Evolutionary conservation across 2,113 vertebrate species (phyloP).

Genomic region (Hemibagrus wyckioides): DNA sequence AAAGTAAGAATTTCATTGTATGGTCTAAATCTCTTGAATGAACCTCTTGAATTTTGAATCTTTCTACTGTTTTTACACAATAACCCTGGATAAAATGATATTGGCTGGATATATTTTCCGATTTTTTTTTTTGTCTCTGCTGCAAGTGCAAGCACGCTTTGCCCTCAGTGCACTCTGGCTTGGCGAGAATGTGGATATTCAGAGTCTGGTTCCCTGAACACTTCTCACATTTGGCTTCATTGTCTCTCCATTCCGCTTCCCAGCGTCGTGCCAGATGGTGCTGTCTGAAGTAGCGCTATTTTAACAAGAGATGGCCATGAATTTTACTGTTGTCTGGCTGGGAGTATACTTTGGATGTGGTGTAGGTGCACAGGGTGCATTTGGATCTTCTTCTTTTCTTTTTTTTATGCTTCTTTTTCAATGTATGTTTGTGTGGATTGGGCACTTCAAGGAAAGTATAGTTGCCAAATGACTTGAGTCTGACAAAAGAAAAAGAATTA

Average conservation of each 20-base stretch:
- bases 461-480: not conserved
- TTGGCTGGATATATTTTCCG: not conserved
- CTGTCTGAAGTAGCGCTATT: slow-evolving; percentile 46
- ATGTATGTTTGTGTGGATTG: slow-evolving; percentile 18
- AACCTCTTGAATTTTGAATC: too few relatives aligned
- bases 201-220: slow-evolving; percentile 45
- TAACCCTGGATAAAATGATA: not conserved
- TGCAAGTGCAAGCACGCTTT: slow-evolving; percentile 12
- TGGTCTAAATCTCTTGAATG: too few relatives aligned
- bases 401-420: not conserved
- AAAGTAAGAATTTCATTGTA: too few relatives aligned
- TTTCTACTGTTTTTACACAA: not conserved
- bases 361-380: slow-evolving; percentile 14
- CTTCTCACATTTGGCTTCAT: slow-evolving; percentile 39
- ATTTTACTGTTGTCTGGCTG: slow-evolving; percentile 34
- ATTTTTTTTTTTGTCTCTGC: not conserved
- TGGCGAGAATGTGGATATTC: slow-evolving; percentile 40
- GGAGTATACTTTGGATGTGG: slow-evolving; percentile 57
- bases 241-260: slow-evolving; percentile 21
- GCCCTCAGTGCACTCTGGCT: slow-evolving; percentile 51
- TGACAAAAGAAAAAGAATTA: not conserved
- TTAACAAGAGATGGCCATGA: slow-evolving; percentile 41
- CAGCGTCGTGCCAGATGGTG: slow-evolving; percentile 45
- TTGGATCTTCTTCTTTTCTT: not conserved
- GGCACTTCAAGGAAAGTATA: not conserved